Evolutionary conservation across 2,797 vertebrate species (phyloP), one percentile per base, ranked within the genome.

Genomic region (Phaenicophaeus curvirostris): DNA sequence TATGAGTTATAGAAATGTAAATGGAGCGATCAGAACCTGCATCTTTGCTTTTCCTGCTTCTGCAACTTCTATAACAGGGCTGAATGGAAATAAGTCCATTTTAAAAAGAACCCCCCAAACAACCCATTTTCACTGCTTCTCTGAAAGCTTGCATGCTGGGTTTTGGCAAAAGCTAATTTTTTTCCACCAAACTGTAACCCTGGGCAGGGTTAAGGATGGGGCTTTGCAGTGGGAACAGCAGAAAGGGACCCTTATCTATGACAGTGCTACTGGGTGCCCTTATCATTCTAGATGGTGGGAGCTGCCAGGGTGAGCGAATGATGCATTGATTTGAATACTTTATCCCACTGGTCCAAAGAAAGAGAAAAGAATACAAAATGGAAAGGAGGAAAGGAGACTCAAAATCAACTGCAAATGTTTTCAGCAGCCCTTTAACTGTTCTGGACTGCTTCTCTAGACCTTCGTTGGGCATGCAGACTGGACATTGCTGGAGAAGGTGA

Each of bases 1-100:
- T 81, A 50, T 59, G 69, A 86, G 83, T 93, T 88, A 93, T 57
- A 91, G 93, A 96, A 94, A 95, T 94, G 73, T 78, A 96, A 96
- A 95, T 96, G 82, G 87, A 78, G 69, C 76, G 93, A 93, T 96
- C 79, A 69, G 79, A 93, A 91, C 85, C 54, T 79, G 50, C 75
- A 87, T 93, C 88, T 89, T 93, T 77, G 63, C 81, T 81, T 95
- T 92, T 93, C 68, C 61, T 87, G 13, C 85, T 92, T 78, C 59
- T 89, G 76, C 76, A 94, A 12, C 76, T 87, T 89, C 68, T 93
- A 66, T 91, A 85, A 91, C 75, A 41, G 76, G 44, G 67, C 58
- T 73, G 92, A 92, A 90, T 27, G 53, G 62, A 91, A 94, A 86
- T 87, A 84, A 94, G 76, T 88, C 51, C 46, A 24, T 53, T 85